Percentiles rank a stretch among this genome's conserved stretches.
Conservation (phyloP, 2,797 vertebrate species). For the Rhabdomys pumilio region DNA sequence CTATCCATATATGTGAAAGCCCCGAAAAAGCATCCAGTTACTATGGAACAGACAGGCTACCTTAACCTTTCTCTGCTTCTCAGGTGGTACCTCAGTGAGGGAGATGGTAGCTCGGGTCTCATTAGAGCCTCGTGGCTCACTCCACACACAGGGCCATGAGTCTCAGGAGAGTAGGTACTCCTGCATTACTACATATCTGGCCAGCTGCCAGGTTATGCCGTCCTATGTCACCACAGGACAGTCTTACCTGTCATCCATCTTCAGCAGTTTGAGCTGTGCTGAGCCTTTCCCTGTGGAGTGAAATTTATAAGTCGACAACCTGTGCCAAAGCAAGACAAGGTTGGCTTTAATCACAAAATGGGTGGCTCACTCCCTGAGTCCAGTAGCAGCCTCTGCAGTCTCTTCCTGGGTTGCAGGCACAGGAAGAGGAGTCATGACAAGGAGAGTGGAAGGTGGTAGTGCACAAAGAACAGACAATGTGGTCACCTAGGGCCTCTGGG, state of each 20-base stretch:
- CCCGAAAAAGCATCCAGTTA: accelerated
- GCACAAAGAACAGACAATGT: too few species aligned
- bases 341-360: neutral
- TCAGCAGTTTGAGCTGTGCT: neutral
- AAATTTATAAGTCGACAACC: constrained; percentile 14
- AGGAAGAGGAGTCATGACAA: neutral
- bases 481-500: neutral
- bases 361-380: constrained; percentile 41
- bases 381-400: neutral
- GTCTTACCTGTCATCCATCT: neutral
- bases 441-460: neutral
- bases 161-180: neutral
- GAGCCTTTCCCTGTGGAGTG: neutral
- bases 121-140: neutral
- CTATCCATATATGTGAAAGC: neutral
- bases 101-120: too few species aligned
- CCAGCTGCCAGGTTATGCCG: neutral
- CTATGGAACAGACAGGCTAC: neutral
- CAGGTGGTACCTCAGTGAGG: neutral
- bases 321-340: neutral
- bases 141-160: neutral
- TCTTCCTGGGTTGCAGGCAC: neutral
- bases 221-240: neutral
- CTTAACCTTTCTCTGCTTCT: too few species aligned
- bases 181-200: neutral